Conservation (phyloP, 2,888 invertebrate genomes). For the Gnatocerus cornutus region DNA sequence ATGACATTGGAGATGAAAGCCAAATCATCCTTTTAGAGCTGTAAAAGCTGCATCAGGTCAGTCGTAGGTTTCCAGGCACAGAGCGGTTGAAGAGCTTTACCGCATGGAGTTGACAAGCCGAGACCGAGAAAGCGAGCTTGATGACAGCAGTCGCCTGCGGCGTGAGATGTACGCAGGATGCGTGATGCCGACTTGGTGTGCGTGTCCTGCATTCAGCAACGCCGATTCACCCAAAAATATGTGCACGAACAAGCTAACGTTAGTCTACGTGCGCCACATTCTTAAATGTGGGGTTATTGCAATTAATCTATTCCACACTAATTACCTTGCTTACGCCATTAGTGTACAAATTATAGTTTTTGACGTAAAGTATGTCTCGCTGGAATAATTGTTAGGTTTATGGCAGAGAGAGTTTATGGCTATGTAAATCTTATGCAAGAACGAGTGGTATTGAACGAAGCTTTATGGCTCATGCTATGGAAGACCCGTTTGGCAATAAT, state of each 20-base stretch:
- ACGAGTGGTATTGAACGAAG: too few relatives aligned
- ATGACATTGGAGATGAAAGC: constrained; percentile 37
- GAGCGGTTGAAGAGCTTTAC: constrained; percentile 39
- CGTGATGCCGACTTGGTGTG: constrained; percentile 57
- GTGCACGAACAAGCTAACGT: constrained; percentile 55
- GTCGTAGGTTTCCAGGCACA: constrained; percentile 11
- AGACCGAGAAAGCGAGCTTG: constrained; percentile 49
- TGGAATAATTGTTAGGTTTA: too few relatives aligned
- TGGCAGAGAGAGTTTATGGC: too few relatives aligned
- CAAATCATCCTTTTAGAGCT: constrained; percentile 18
- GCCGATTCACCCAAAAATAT: constrained; percentile 52
- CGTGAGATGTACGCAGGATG: constrained; percentile 55
- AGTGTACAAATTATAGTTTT: neutral
- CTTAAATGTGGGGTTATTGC: constrained; percentile 11
- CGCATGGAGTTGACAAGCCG: constrained; percentile 53
- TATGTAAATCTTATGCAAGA: too few relatives aligned
- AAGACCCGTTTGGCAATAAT: too few relatives aligned
- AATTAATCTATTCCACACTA: constrained; percentile 7
- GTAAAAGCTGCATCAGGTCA: constrained; percentile 33
- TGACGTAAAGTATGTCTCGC: too few relatives aligned
- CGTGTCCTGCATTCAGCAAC: constrained; percentile 57
- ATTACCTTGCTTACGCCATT: neutral
- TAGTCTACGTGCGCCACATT: constrained; percentile 56
- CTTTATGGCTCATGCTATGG: too few relatives aligned
- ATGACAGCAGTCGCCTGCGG: constrained; percentile 56